phyloP scores from a whole-genome alignment of 1,140 invertebrate genomes.

The Drosophila paulistorum region DNA sequence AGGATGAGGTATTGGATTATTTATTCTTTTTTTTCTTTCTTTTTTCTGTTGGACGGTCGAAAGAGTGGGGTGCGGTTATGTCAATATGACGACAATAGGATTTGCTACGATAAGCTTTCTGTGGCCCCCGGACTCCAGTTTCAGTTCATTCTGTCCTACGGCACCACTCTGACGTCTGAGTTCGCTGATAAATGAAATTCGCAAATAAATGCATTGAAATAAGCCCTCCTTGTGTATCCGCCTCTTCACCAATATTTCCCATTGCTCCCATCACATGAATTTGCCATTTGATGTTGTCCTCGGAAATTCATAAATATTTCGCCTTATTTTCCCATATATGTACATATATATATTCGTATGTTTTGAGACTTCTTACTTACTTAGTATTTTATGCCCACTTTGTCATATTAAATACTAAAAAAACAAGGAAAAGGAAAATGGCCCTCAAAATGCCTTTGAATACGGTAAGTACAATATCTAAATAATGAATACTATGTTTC shows the following conservation, averaged over 20 bases:
- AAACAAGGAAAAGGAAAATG: conserved; percentile 27
- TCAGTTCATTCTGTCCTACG: not conserved
- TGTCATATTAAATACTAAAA: conserved; percentile 22
- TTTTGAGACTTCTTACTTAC: not conserved
- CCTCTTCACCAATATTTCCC: conserved; percentile 25
- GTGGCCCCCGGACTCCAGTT: conserved; percentile 50
- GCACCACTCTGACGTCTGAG: not conserved
- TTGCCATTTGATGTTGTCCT: conserved; percentile 37
- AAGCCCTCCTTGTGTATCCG: no score
- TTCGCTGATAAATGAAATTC: conserved; percentile 76
- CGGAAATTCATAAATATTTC: conserved; percentile 74
- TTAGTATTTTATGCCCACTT: conserved; percentile 49
- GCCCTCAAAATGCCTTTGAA: conserved; percentile 35
- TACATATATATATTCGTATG: conserved; percentile 15
- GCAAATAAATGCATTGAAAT: conserved; percentile 68
- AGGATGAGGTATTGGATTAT: conserved; percentile 34
- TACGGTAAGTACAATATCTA: not conserved
- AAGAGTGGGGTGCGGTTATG: conserved; percentile 60
- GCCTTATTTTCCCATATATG: conserved; percentile 44
- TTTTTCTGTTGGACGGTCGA: not conserved
- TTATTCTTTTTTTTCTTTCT: conserved; percentile 14
- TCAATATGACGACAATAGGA: conserved; percentile 80
- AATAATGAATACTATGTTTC: not conserved
- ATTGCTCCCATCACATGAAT: conserved; percentile 8
- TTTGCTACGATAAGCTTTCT: conserved; percentile 71